Percentiles rank a stretch among this genome's conserved stretches.
phyloP scores from a whole-genome alignment of 2,888 invertebrate genomes.

The Callyntrura guangdongensis region DNA sequence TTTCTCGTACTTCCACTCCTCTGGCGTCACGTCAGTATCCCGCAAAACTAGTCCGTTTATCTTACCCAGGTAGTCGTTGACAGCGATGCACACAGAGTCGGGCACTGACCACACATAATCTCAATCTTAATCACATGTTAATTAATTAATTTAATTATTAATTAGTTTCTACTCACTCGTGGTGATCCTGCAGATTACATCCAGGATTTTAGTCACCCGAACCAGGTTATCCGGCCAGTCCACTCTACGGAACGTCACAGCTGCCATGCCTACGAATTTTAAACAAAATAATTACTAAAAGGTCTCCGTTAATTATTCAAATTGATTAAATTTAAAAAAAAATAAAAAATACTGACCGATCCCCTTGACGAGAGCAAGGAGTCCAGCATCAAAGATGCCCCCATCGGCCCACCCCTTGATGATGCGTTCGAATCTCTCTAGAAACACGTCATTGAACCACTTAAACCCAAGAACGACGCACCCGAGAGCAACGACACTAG shows the following conservation, averaged over 20 bases:
- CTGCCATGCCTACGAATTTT: slow-evolving; percentile 25
- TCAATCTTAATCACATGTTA: neutral
- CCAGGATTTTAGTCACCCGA: neutral
- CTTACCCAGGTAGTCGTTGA: neutral
- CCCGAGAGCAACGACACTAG: slow-evolving; percentile 51
- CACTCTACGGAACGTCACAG: slow-evolving; percentile 81
- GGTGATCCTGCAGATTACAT: neutral
- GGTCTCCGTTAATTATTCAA: too few relatives aligned
- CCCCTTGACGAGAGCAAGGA: slow-evolving; percentile 38
- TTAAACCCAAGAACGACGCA: slow-evolving; percentile 51
- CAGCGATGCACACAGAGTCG: neutral
- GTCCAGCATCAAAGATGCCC: slow-evolving; percentile 63
- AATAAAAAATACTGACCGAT: slow-evolving; percentile 67
- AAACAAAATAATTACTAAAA: too few relatives aligned
- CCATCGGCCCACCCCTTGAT: slow-evolving; percentile 55
- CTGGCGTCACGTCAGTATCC: neutral
- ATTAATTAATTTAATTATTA: neutral
- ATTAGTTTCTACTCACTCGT: slow-evolving; percentile 7
- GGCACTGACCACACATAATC: slow-evolving; percentile 20
- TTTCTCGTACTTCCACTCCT: slow-evolving; percentile 18
- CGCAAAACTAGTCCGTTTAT: neutral
- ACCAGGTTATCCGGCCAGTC: neutral
- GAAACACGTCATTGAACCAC: neutral
- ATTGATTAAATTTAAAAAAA: neutral
- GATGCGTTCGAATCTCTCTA: slow-evolving; percentile 22